Base-by-base conservation (phyloP, 2,888 invertebrate species). In the Acleris literana region DNA sequence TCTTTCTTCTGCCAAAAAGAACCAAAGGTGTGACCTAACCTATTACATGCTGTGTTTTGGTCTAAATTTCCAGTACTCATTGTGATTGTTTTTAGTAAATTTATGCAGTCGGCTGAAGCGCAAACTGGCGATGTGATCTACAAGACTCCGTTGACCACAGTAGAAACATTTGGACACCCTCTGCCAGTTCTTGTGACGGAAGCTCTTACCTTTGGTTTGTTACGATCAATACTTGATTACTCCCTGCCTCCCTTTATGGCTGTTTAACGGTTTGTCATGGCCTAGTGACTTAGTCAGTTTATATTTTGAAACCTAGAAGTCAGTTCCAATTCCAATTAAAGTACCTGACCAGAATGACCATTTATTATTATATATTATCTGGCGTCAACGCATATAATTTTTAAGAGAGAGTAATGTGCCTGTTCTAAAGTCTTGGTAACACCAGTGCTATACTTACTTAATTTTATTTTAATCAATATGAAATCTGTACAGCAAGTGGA, bases 121-220 rank as follows among this genome's bases (percentile, higher is more conserved):
- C 83, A 77, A 56, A 73, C 95, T 0, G 94, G 96, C 18, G 96
- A 97, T 86, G 93, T 97, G 7, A 94, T 97, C 52, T 94, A 96
- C 75, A 96, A 96, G 75, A 96, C 97, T 0, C 94, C 95, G 22
- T 93, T 93, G 72, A 96, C 96, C 79, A 93, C 94, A 17, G 94
- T 97, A 0, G 97, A 98, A 83, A 95, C 94, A 63, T 97, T 95
- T 90, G 98, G 98, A 0, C 93, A 95, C 33, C 94, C 97, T 1
- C 84, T 98, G 53, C 98, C 98, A 39, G 97, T 98, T 1, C 93
- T 97, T 66, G 97, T 98, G 3, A 97, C 97, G 22, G 98, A 98
- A 89, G 97, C 97, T 0, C 88, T 98, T 25, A 96, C 97, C 53
- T 96, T 97, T 87, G 94, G 96, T 76, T 96, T 96, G 82, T 73